A percentile compares a stretch with the other conserved stretches of the same genome.
phyloP scores from a whole-genome alignment of 2,113 vertebrate species.

The Chelonoidis abingdonii region DNA sequence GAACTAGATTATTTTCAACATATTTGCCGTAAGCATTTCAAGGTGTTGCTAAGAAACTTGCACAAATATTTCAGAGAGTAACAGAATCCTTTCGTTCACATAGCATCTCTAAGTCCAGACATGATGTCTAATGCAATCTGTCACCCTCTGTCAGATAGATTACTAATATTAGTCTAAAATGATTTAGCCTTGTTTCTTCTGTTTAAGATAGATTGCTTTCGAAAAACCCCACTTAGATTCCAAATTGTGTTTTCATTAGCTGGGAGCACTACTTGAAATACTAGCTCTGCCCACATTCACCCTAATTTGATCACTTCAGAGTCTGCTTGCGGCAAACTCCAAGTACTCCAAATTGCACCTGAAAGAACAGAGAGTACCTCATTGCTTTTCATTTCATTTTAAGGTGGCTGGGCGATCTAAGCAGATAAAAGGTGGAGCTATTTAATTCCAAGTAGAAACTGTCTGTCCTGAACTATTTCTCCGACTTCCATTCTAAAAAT shows the following conservation, averaged over 20 bases:
- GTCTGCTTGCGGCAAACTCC: constrained; percentile 48
- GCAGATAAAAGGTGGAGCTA: background rate
- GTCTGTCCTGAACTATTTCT: background rate
- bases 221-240: constrained; percentile 53
- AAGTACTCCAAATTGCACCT: constrained; percentile 52
- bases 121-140: constrained; percentile 7
- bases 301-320: constrained; percentile 35
- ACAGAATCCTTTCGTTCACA: constrained; percentile 17
- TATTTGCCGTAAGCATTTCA: constrained; percentile 51
- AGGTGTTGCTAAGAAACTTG: constrained; percentile 5
- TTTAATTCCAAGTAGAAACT: constrained; percentile 2
- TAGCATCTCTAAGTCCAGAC: constrained; percentile 22
- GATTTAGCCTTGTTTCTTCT: constrained; percentile 47
- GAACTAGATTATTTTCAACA: constrained; percentile 66
- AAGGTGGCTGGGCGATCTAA: background rate
- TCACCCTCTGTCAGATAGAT: constrained; percentile 46
- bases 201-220: constrained; percentile 31
- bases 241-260: constrained; percentile 62
- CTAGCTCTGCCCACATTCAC: constrained; percentile 30
- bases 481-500: background rate
- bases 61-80: background rate
- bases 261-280: background rate
- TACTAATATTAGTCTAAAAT: constrained; percentile 45
- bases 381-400: constrained; percentile 33
- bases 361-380: background rate